Conservation (phyloP, 2,797 vertebrate species). For the Brotula barbata region DNA sequence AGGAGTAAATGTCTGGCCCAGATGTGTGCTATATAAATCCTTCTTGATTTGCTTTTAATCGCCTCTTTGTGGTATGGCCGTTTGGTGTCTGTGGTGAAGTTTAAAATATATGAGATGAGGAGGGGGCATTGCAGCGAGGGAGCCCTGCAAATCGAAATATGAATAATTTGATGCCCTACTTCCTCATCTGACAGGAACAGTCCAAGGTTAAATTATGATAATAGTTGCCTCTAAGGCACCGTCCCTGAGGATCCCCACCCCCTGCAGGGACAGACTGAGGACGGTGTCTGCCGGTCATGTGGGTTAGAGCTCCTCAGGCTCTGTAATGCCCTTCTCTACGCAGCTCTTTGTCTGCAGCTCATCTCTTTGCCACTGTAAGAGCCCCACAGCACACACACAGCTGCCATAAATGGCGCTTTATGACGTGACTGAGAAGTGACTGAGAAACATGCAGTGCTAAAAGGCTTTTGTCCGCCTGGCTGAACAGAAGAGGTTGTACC, state of each 20-base stretch:
- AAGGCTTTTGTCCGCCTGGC: conserved; percentile 17
- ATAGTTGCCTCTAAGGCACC: conserved; percentile 65
- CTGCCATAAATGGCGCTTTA: conserved; percentile 41
- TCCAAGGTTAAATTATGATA: conserved; percentile 64
- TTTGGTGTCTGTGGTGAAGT: conserved; percentile 74
- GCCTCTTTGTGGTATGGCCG: conserved; percentile 64
- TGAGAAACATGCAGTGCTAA: neutral
- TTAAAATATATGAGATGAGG: conserved; percentile 52
- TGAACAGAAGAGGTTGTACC: conserved; percentile 54
- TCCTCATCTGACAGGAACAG: conserved; percentile 63
- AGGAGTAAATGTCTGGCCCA: conserved; percentile 52
- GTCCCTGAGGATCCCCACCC: conserved; percentile 32
- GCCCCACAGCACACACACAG: conserved; percentile 29
- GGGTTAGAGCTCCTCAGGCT: conserved; percentile 55
- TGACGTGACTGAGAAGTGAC: conserved; percentile 11
- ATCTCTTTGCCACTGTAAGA: conserved; percentile 34
- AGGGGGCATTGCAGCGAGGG: conserved; percentile 11
- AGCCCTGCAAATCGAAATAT: conserved; percentile 36
- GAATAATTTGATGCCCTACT: conserved; percentile 53
- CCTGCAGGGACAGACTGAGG: conserved; percentile 35
- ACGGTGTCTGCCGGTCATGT: conserved; percentile 46
- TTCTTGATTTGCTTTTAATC: conserved; percentile 74
- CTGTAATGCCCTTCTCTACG: conserved; percentile 54
- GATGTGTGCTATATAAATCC: conserved; percentile 68
- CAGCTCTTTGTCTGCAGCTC: conserved; percentile 60